Evolutionary conservation across 2,888 invertebrate species (phyloP).

Genomic region (Achlya flavicornis): DNA sequence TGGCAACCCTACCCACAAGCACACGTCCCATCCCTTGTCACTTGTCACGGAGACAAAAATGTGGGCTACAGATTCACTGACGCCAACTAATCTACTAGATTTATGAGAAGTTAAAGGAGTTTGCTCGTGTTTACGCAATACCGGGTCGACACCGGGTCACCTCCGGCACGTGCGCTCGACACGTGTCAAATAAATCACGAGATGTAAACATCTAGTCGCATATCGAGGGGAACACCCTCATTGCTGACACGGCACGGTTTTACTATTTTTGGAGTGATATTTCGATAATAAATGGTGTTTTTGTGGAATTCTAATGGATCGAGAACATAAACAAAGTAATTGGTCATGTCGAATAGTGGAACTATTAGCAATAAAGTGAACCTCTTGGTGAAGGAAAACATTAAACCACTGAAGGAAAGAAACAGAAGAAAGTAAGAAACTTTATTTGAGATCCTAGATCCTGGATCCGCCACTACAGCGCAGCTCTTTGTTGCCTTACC

Average conservation of each 20-base stretch:
- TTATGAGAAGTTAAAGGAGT: neutral
- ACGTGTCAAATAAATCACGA: constrained; percentile 4
- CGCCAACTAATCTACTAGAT: constrained; percentile 5
- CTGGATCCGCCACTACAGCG: too few species aligned
- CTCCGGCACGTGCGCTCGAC: neutral
- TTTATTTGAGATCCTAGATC: too few species aligned
- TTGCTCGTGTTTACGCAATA: neutral
- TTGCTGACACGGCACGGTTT: neutral
- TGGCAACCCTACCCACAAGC: neutral
- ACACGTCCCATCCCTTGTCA: neutral
- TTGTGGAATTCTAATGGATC: too few species aligned
- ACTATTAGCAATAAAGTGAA: too few species aligned
- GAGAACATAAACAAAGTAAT: too few species aligned
- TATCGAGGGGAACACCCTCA: neutral
- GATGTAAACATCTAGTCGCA: neutral
- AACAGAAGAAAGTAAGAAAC: too few species aligned
- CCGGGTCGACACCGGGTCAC: constrained; percentile 1
- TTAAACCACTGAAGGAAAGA: too few species aligned
- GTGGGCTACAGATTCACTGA: neutral
- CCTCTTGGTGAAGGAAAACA: too few species aligned
- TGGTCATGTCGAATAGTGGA: too few species aligned
- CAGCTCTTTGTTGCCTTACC: too few species aligned
- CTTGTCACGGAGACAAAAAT: neutral
- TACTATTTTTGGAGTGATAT: neutral
- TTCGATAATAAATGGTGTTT: neutral